phyloP scores from a whole-genome alignment of 2,797 vertebrate genomes.

The Labroides dimidiatus region DNA sequence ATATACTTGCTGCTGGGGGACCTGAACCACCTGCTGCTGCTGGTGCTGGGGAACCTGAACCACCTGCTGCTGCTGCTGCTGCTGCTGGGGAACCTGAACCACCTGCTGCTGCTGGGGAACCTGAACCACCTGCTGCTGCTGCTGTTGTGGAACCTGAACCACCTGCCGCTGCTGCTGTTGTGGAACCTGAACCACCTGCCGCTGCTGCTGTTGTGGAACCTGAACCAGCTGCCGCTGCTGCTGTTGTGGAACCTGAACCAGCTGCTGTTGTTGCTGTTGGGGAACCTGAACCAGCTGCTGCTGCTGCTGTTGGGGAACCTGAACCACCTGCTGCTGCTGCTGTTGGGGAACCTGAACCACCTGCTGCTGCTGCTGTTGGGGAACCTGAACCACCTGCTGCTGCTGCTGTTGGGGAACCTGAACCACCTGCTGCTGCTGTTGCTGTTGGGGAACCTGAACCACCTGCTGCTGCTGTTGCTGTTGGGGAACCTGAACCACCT shows the following conservation, averaged over 20 bases:
- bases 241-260: neutral
- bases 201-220: too few species aligned
- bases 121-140: neutral
- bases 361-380: too few species aligned
- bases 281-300: neutral
- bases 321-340: neutral
- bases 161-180: too few species aligned
- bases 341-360: too few species aligned
- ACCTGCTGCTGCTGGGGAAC: too few species aligned
- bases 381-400: neutral
- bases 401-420: too few species aligned
- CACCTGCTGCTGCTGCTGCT: neutral
- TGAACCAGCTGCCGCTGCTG: too few species aligned
- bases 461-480: neutral
- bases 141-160: too few species aligned
- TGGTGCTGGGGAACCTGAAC: too few species aligned
- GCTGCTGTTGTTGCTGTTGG: rapidly evolving
- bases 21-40: neutral
- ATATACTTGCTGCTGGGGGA: neutral
- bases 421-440: too few species aligned
- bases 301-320: neutral
- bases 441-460: neutral
- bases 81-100: neutral
- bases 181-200: too few species aligned
- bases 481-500: rapidly evolving